These are phyloP conservation scores for Laothoe populi DNA, from an alignment of 2,888 invertebrate species.

Conservation along the genomic window DNA sequence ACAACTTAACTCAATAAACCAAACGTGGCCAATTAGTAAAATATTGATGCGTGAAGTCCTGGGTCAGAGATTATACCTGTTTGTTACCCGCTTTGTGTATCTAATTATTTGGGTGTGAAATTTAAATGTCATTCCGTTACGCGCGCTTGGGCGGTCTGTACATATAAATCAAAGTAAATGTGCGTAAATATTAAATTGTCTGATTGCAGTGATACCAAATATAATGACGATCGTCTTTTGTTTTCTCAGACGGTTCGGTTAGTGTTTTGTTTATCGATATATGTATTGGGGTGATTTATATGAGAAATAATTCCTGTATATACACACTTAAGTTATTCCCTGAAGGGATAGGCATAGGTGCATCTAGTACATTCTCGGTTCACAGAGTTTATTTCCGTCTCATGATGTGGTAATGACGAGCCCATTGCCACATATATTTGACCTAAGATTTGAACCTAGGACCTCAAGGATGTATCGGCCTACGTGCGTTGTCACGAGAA, in stretches of 20 bases:
- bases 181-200: constrained; percentile 1
- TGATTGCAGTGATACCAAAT: neutral
- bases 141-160: neutral
- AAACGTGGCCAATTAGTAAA: neutral
- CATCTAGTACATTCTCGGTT: too few relatives aligned
- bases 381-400: too few relatives aligned
- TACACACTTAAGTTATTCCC: too few relatives aligned
- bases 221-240: constrained; percentile 5
- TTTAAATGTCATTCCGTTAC: neutral
- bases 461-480: too few relatives aligned
- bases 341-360: too few relatives aligned
- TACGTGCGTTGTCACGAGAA: too few relatives aligned
- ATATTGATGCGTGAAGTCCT: neutral
- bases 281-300: too few relatives aligned
- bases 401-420: too few relatives aligned
- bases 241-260: neutral
- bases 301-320: too few relatives aligned
- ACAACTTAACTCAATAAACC: neutral
- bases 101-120: constrained; percentile 18
- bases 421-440: too few relatives aligned
- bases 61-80: constrained; percentile 4
- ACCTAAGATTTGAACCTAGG: too few relatives aligned
- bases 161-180: constrained; percentile 12
- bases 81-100: neutral
- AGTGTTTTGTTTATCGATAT: neutral